A percentile compares a stretch with the other conserved stretches of the same genome.
Evolutionary conservation across 2,113 vertebrate species (phyloP).

Genomic region (Cinclus mexicanus): DNA sequence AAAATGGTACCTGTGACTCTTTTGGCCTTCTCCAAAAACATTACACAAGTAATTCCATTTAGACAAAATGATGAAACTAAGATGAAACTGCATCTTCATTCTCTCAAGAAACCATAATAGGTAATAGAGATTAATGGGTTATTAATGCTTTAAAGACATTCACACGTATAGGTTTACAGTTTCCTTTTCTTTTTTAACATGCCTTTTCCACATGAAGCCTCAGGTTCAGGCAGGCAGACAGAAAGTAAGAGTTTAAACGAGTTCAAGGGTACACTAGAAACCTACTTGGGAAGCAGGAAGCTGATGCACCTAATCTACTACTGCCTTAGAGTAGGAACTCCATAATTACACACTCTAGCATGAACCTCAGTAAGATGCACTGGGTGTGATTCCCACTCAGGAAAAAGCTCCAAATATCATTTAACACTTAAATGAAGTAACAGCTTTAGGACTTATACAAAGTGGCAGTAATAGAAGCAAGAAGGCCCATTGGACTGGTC

Average conservation of each 20-base stretch:
- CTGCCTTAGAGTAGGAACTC: neutral
- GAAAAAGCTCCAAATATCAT: rapidly evolving
- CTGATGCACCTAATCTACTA: neutral
- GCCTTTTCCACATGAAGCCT: neutral
- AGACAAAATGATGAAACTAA: neutral
- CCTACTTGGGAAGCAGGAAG: neutral
- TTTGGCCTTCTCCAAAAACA: neutral
- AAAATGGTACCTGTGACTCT: neutral
- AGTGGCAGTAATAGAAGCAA: neutral
- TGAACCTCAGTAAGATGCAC: neutral
- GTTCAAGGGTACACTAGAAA: neutral
- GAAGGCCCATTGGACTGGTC: neutral
- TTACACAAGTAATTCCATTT: neutral
- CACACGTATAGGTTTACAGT: neutral
- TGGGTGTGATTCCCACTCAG: neutral
- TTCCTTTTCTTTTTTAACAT: neutral
- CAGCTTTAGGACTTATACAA: neutral
- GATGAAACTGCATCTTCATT: neutral
- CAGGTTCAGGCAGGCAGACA: neutral
- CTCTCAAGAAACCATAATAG: neutral
- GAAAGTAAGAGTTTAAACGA: neutral
- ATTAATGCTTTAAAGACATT: neutral
- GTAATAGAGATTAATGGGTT: neutral
- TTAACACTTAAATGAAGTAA: neutral
- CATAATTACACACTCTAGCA: neutral